These are phyloP conservation scores for Epizoanthus illoricatus DNA, from an alignment of 92 coral and sea anemone genomes.

Conservation along the genomic window DNA sequence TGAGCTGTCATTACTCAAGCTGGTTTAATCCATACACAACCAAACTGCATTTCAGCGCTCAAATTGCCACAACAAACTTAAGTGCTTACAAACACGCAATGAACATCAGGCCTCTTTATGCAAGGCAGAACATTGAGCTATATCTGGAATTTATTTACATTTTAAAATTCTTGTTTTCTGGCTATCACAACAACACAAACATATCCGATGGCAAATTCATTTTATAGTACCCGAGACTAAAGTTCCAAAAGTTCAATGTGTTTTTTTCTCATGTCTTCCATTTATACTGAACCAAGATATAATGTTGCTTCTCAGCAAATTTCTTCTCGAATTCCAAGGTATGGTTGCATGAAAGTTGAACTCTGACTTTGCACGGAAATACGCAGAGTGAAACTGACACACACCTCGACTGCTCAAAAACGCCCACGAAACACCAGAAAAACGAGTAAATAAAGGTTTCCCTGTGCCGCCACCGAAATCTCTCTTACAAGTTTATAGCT, in stretches of 20 bases:
- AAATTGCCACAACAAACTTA: not conserved
- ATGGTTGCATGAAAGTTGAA: not conserved
- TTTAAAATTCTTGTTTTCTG: too few relatives aligned
- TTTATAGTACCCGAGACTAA: too few relatives aligned
- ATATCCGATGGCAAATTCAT: too few relatives aligned
- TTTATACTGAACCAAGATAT: not conserved
- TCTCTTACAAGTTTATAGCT: not conserved
- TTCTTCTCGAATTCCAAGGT: not conserved
- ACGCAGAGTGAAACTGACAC: not conserved
- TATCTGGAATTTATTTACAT: not conserved
- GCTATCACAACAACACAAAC: too few relatives aligned
- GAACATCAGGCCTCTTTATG: not conserved
- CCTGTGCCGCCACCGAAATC: not conserved
- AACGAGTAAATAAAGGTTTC: not conserved
- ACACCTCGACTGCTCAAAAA: conserved; percentile 9
- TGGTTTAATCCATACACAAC: not conserved
- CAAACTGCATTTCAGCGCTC: not conserved
- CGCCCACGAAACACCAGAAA: conserved; percentile 8
- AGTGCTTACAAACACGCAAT: conserved; percentile 3
- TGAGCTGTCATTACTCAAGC: not conserved
- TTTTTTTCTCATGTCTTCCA: not conserved
- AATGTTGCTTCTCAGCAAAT: not conserved
- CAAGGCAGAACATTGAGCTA: not conserved
- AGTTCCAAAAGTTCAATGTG: not conserved
- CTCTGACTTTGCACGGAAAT: conserved; percentile 1